Base-by-base conservation (phyloP, 1,140 invertebrate genomes). In the Drosophila teissieri region DNA sequence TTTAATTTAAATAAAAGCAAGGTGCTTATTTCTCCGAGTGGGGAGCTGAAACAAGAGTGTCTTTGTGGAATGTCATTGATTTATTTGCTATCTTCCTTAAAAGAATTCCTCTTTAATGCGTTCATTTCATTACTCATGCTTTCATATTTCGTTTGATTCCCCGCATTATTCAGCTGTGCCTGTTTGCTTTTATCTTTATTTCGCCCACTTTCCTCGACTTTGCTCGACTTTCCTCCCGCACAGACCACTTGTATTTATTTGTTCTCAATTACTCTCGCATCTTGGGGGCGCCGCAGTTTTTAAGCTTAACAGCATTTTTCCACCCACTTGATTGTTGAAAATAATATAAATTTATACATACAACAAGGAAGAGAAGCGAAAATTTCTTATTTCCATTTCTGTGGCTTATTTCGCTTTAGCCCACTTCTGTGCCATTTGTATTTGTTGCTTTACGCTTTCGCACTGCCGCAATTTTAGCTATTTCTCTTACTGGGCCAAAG, bases 251-350 rank as follows among this genome's bases (percentile, higher is more conserved):
- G 48, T 65, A 72, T 76, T 67, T 83, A 83, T 83, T 84, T 83
- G 80, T 83, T 80, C 76, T 55, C 70, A 73, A 74, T 74, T 74
- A 70, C 67, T 64, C 37, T 54, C 57, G 73, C 46, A 74, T 73
- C 45, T 64, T 44, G 53, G 39, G 36, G 56, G 31, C 45, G 52
- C 55, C 40, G 73, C 68, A 62, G 60, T 85, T 73, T 88, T 86
- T 78, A 88, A 86, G 83, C 83, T 79, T 79, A 76, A 83, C 79
- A 76, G 78, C 81, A 72, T 79, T 83, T 83, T 58, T 61, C 64
- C 73, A 69, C 73, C 51, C 63, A 70, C 55, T 60, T 77, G 73
- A 44, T 56, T 76, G 58, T 48, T 63, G 58, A 45, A 64, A 79
- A 83, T 77, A 80, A 76, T 54, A 60, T 40, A 60, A 76, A 58